Evolutionary conservation across 2,888 invertebrate species (phyloP).

Genomic region (Eupeodes latifasciatus): DNA sequence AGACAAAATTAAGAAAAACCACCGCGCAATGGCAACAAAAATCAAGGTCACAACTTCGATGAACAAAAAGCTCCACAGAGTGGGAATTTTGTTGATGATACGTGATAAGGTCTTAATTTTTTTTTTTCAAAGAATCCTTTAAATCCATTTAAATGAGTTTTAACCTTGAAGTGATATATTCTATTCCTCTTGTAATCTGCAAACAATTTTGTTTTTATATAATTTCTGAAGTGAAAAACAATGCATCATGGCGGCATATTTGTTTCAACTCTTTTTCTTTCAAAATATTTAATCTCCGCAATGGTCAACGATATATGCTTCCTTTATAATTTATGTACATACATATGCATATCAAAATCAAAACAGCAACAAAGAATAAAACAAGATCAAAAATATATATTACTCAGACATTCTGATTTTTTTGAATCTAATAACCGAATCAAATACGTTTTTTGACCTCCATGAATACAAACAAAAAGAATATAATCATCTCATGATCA

Average conservation of each 20-base stretch:
- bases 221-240: constrained; percentile 6
- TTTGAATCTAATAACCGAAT: constrained; percentile 56
- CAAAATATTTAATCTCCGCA: neutral
- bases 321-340: constrained; percentile 33
- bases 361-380: constrained; percentile 7
- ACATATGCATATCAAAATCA: neutral
- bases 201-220: neutral
- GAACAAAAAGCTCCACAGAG: too few species aligned
- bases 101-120: too few species aligned
- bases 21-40: too few species aligned
- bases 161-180: too few species aligned
- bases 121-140: too few species aligned
- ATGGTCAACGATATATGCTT: constrained; percentile 26
- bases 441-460: constrained; percentile 71
- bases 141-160: too few species aligned
- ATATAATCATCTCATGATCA: constrained; percentile 51
- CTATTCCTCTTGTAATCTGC: neutral
- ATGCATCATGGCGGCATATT: constrained; percentile 18
- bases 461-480: neutral
- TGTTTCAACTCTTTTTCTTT: constrained; percentile 11
- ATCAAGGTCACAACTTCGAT: too few species aligned
- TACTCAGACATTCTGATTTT: constrained; percentile 31
- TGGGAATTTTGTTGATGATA: too few species aligned
- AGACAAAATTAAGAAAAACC: too few species aligned
- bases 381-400: neutral